Evolutionary conservation across 2,888 invertebrate species (phyloP), one percentile per base, ranked within the genome.

Genomic region (Scotopteryx bipunctaria): DNA sequence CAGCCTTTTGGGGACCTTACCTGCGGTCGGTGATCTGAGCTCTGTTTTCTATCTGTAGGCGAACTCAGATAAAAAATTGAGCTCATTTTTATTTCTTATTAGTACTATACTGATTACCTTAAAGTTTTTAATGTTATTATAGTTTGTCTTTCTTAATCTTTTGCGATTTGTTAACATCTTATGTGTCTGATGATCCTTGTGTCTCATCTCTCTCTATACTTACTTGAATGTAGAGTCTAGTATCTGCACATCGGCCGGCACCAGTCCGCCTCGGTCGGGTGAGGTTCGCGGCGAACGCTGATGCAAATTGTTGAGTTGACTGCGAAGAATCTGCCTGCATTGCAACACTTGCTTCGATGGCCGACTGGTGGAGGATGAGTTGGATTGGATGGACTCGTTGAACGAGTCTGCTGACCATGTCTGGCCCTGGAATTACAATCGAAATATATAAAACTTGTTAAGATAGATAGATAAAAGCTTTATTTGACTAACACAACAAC

Each of bases 171-270:
- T 5, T 4, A 8, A 5, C 5, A 4, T 21, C 21, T 8, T 1
- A 5, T 5, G 5, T 21, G 6, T 21, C 8, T 23, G 23, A 6
- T 23, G 5, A 23, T 6, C 6, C 23, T 6, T 23, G 23, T 23
- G 6, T 19, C 1, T n/a, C 23, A 8, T 5, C 3, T 21, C 6
- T 21, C 8, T 8, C 8, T 1, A 23, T 25, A 81, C 86, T 81
- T 40, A 91, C 83, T 88, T 89, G 57, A 86, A 90, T 8, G 88
- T 83, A 0, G 86, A 76, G 3, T 88, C 83, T 0, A 87, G 75
- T 1, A 88, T 86, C 59, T 83, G 78, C 6, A 85, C 75, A 11
- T 89, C 85, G 0, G 83, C 88, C 0, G 80, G 73, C 0, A 83
- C 80, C 9, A 88, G 16, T 0, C 72, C 76, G 0, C 73, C 74